Evolutionary conservation across 2,113 vertebrate genomes (phyloP), one percentile per base, ranked within the genome.

Genomic region (Amphiprion percula): DNA sequence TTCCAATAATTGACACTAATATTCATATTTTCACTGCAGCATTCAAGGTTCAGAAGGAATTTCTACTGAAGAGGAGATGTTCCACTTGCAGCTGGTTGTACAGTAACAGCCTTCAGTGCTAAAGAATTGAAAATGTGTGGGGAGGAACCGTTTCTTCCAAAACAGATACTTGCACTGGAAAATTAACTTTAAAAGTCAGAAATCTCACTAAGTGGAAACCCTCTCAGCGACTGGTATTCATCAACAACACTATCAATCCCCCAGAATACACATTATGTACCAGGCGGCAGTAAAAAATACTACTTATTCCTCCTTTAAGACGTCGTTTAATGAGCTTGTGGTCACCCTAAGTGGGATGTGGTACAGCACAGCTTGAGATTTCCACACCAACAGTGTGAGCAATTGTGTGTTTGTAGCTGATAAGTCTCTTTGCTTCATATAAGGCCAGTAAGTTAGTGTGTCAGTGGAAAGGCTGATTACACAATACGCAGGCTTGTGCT

Each of bases 371-470:
- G 74, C 41, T 84, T 74, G 68, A 82, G 52, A 79, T 83, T 69
- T 72, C 79, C 30, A 8, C 68, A 58, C 68, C 56, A n/a, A 74
- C 37, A 5, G 66, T 60, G 44, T 77, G 53, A 76, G 80, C 65
- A 24, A 71, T 71, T 66, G 77, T 76, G 68, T 65, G 69, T 61
- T 55, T 60, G 65, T 5, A 47, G 65, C 33, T 84, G 87, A 87
- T 88, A 86, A 77, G 84, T 77, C 19, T 47, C 28, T 60, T 50
- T 82, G 77, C 78, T 76, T 85, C 60, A 79, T 65, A 62, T 65
- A 56, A 61, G 67, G 75, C 80, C 37, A 82, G 61, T 77, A 53
- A 87, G 77, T 89, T 70, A 88, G 74, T 72, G 49, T 72, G 86
- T 87, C 75, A 79, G 67, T 17, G 67, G 28, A 83, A 61, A 73